phyloP scores from a whole-genome alignment of 2,888 invertebrate genomes.

The Sarcophaga caerulescens region DNA sequence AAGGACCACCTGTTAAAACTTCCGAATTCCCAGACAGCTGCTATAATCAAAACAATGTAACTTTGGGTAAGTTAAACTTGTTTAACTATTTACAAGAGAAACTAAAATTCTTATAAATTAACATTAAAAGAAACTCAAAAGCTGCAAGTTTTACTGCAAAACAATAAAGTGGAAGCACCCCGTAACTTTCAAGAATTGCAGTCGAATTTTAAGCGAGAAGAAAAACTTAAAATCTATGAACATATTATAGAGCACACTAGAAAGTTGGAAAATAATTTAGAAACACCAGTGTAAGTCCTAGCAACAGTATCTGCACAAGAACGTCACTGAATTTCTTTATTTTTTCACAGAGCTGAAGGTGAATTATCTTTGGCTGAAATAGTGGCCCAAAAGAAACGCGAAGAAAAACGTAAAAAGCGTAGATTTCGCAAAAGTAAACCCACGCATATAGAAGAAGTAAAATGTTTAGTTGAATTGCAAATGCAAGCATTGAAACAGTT shows the following conservation, averaged over 20 bases:
- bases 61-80: constrained; percentile 67
- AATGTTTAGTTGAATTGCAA: constrained; percentile 77
- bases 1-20: constrained; percentile 23
- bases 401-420: constrained; percentile 73
- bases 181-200: constrained; percentile 75
- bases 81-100: neutral
- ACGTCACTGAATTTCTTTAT: neutral
- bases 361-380: constrained; percentile 76
- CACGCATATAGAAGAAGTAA: constrained; percentile 77
- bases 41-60: constrained; percentile 67
- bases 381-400: constrained; percentile 75
- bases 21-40: constrained; percentile 69
- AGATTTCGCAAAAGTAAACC: constrained; percentile 77
- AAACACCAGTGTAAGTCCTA: constrained; percentile 70
- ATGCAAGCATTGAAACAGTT: constrained; percentile 78
- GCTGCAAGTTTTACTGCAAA: constrained; percentile 69
- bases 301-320: neutral
- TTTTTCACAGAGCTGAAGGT: constrained; percentile 65
- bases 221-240: constrained; percentile 76
- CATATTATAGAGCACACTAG: constrained; percentile 73
- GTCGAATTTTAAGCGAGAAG: constrained; percentile 70
- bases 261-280: constrained; percentile 70
- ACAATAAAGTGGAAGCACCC: constrained; percentile 58
- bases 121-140: constrained; percentile 35
- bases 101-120: neutral